These are phyloP conservation scores for Odontothrips loti DNA, from an alignment of 2,888 invertebrate genomes.

Conservation along the genomic window DNA sequence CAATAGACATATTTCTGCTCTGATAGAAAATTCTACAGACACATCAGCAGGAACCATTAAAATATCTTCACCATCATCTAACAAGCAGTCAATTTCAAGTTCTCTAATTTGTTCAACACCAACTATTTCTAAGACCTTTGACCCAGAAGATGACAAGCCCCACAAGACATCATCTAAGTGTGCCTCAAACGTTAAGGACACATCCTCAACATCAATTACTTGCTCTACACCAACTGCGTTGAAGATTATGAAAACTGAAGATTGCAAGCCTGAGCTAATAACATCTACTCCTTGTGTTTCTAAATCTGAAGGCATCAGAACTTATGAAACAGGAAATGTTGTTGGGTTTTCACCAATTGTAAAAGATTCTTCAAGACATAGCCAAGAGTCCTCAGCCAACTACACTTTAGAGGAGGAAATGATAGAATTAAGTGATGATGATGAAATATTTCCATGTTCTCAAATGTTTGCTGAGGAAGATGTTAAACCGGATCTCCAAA, in stretches of 20 bases:
- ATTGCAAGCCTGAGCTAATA: not conserved
- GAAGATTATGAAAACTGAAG: not conserved
- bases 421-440: conserved; percentile 12
- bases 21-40: not conserved
- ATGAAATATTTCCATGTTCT: conserved; percentile 2
- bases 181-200: too few relatives aligned
- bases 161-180: too few relatives aligned
- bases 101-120: too few relatives aligned
- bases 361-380: not conserved
- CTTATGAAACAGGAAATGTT: not conserved
- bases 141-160: too few relatives aligned
- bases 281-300: not conserved
- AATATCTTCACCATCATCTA: not conserved
- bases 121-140: too few relatives aligned
- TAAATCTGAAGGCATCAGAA: not conserved
- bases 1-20: not conserved
- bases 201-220: too few relatives aligned
- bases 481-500: not conserved
- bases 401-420: conserved; percentile 1
- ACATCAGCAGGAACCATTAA: not conserved
- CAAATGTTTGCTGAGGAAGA: not conserved
- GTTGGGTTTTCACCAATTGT: not conserved
- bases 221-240: not conserved
- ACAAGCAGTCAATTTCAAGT: too few relatives aligned
- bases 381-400: not conserved